Conservation (phyloP, 2,888 invertebrate genomes). For the Mimachlamys varia region DNA sequence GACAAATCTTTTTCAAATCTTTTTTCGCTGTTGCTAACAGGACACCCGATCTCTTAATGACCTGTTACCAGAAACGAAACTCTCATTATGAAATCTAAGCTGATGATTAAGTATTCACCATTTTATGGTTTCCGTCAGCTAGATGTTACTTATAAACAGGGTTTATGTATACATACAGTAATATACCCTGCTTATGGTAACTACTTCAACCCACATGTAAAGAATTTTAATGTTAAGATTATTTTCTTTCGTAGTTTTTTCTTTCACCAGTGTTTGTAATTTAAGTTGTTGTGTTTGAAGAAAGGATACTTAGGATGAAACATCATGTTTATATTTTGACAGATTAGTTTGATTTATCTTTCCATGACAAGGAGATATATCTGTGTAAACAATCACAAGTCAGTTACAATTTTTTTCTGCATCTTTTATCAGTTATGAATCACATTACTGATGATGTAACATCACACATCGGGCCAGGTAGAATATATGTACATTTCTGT, state of each 20-base stretch:
- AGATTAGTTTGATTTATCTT: background rate
- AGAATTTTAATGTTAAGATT: background rate
- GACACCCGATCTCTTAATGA: conserved; percentile 13
- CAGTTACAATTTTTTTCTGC: background rate
- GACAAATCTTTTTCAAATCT: too few species aligned
- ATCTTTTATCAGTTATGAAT: background rate
- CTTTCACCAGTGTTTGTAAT: background rate
- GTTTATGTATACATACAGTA: background rate
- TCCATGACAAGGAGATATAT: background rate
- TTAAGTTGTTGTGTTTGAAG: background rate
- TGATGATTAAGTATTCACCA: background rate
- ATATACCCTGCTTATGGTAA: background rate
- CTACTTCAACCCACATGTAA: background rate
- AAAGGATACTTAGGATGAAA: background rate
- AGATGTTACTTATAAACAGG: background rate
- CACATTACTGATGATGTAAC: too few species aligned
- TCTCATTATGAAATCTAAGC: conserved; percentile 16
- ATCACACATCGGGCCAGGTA: background rate
- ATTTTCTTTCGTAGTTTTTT: background rate
- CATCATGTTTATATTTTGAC: background rate
- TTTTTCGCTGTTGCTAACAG: background rate
- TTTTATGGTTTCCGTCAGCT: conserved; percentile 8
- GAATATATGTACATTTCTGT: background rate
- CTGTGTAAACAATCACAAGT: background rate
- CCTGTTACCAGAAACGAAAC: background rate